Percentiles rank a stretch among this genome's conserved stretches.
These are phyloP conservation scores for Cistogaster globosa DNA, from an alignment of 2,888 invertebrate genomes.

Conservation along the genomic window DNA sequence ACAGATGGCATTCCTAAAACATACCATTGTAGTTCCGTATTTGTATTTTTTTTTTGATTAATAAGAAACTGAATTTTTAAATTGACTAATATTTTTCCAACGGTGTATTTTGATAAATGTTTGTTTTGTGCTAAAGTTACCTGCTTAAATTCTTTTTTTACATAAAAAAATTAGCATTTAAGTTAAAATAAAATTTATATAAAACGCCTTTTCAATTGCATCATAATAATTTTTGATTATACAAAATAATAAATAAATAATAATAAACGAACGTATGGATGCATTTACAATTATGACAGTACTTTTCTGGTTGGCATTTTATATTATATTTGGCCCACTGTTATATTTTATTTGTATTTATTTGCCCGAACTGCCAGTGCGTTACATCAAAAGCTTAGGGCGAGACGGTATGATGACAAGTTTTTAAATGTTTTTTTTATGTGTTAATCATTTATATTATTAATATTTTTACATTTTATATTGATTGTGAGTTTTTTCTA, in stretches of 20 bases:
- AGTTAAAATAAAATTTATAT: conserved; percentile 47
- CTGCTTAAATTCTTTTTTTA: conserved; percentile 54
- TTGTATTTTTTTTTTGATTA: background rate
- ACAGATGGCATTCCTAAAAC: conserved; percentile 76
- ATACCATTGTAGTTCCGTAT: conserved; percentile 50
- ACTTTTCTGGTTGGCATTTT: conserved; percentile 86
- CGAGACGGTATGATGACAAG: conserved; percentile 46
- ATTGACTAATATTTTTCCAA: conserved; percentile 22
- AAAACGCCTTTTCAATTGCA: conserved; percentile 30
- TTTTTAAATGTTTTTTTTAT: conserved; percentile 38
- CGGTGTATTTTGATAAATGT: conserved; percentile 48
- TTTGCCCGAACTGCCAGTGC: conserved; percentile 88
- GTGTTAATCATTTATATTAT: background rate
- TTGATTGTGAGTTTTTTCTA: conserved; percentile 10
- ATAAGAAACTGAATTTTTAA: background rate
- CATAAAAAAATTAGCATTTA: conserved; percentile 76
- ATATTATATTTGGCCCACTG: conserved; percentile 87
- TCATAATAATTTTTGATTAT: conserved; percentile 14
- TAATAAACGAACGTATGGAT: conserved; percentile 74
- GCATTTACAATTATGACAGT: conserved; percentile 75
- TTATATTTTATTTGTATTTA: conserved; percentile 86
- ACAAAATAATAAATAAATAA: background rate
- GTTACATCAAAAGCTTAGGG: conserved; percentile 77
- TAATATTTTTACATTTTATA: background rate
- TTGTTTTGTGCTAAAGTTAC: conserved; percentile 72